These are phyloP conservation scores for Grantiella picta DNA, from an alignment of 2,113 vertebrate species.

Conservation along the genomic window DNA sequence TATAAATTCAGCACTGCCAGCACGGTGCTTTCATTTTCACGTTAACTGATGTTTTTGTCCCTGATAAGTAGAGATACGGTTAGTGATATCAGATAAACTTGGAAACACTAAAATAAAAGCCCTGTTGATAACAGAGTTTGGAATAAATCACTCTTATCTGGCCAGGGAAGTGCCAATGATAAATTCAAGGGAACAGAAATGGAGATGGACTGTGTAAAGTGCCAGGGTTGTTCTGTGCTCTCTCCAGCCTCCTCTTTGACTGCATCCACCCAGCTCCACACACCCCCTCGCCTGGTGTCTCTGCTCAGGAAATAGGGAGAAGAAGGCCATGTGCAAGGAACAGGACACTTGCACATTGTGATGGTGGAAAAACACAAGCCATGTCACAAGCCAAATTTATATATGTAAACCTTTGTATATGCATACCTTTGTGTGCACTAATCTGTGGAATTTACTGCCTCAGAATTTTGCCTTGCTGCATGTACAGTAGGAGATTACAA, in stretches of 20 bases:
- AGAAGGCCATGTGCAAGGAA: not conserved
- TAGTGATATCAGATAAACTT: not conserved
- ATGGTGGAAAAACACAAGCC: not conserved
- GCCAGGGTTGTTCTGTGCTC: not conserved
- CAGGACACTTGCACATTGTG: not conserved
- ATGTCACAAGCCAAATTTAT: not conserved
- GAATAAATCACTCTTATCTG: not conserved
- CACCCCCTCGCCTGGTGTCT: rapidly evolving
- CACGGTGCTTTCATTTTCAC: not conserved
- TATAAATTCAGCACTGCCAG: not conserved
- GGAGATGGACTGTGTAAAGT: rapidly evolving
- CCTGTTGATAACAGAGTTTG: not conserved
- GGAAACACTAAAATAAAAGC: not conserved
- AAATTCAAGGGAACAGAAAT: not conserved
- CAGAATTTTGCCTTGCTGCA: not conserved
- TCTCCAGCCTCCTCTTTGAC: not conserved
- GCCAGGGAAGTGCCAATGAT: not conserved
- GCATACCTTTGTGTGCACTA: not conserved
- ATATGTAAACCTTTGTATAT: not conserved
- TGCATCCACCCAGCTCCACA: rapidly evolving
- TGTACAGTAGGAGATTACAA: not conserved
- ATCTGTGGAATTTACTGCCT: not conserved
- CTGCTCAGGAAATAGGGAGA: not conserved
- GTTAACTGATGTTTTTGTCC: not conserved
- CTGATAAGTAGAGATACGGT: not conserved